phyloP scores from a whole-genome alignment of 2,888 invertebrate genomes.

The Hesperia comma region DNA sequence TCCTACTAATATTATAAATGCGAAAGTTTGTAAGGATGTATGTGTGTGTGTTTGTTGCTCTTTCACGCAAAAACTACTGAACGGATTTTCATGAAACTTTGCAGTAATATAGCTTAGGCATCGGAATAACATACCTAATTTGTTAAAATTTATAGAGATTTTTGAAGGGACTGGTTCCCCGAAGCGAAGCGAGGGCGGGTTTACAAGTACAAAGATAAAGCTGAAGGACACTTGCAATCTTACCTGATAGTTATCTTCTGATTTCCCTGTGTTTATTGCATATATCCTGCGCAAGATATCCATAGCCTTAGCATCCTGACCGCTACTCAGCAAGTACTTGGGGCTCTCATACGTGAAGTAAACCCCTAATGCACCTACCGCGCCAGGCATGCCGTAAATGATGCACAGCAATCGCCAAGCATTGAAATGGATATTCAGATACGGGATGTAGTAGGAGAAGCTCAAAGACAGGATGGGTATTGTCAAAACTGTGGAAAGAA shows the following conservation, averaged over 20 bases:
- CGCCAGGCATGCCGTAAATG: slow-evolving; percentile 85
- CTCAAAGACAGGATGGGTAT: slow-evolving; percentile 86
- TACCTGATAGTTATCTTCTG: slow-evolving; percentile 59
- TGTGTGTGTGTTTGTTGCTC: too few relatives aligned
- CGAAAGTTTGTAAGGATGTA: too few relatives aligned
- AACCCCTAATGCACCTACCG: slow-evolving; percentile 83
- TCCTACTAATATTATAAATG: too few relatives aligned
- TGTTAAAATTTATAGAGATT: too few relatives aligned
- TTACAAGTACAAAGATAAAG: too few relatives aligned
- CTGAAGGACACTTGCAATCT: background rate
- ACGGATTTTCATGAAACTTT: too few relatives aligned
- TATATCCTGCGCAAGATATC: slow-evolving; percentile 61
- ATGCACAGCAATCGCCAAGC: slow-evolving; percentile 90
- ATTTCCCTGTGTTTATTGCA: slow-evolving; percentile 60
- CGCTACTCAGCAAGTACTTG: slow-evolving; percentile 86
- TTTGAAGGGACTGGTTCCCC: too few relatives aligned
- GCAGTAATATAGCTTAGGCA: too few relatives aligned
- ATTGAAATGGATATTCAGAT: slow-evolving; percentile 82
- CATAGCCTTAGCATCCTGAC: slow-evolving; percentile 83
- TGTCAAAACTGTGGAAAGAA: slow-evolving; percentile 80
- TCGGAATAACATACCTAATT: too few relatives aligned
- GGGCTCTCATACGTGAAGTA: slow-evolving; percentile 89
- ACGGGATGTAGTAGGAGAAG: slow-evolving; percentile 70
- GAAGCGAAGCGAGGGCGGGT: too few relatives aligned
- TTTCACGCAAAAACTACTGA: too few relatives aligned